Evolutionary conservation across 2,888 invertebrate species (phyloP).

Genomic region (Zygothrica quintamaculata): DNA sequence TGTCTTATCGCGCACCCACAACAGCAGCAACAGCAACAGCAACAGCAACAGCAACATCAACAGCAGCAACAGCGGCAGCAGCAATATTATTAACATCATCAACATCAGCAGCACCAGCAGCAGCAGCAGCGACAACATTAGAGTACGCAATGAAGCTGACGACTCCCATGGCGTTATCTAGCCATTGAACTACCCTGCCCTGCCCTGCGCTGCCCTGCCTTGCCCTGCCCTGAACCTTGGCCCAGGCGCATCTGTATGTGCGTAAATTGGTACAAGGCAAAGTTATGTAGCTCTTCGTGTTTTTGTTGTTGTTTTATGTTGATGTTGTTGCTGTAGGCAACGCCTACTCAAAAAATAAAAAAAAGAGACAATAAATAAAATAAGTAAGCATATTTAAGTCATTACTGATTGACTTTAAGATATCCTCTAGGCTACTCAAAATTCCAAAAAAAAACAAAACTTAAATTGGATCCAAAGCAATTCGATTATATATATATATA

Average conservation of each 20-base stretch:
- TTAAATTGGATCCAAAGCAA: no score
- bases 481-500: no score
- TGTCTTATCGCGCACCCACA: slow-evolving; percentile 74
- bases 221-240: slow-evolving; percentile 74
- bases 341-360: slow-evolving; percentile 72
- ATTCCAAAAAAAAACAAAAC: background rate
- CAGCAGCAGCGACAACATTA: slow-evolving; percentile 37
- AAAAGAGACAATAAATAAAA: slow-evolving; percentile 34
- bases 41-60: slow-evolving; percentile 24
- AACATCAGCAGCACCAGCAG: slow-evolving; percentile 25
- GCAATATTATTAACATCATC: slow-evolving; percentile 34
- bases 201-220: slow-evolving; percentile 23
- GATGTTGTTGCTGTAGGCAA: slow-evolving; percentile 60
- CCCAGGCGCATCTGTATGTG: slow-evolving; percentile 62
- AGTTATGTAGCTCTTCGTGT: slow-evolving; percentile 32
- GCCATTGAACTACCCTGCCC: slow-evolving; percentile 40
- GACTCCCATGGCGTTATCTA: slow-evolving; percentile 74
- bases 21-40: slow-evolving; percentile 49
- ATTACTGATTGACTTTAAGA: background rate
- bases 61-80: slow-evolving; percentile 37
- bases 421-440: background rate
- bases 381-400: background rate
- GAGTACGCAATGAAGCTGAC: slow-evolving; percentile 49
- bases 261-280: slow-evolving; percentile 80
- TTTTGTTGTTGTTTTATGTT: slow-evolving; percentile 12